Conservation (phyloP, 2,797 vertebrate genomes). For the Manis javanica region DNA sequence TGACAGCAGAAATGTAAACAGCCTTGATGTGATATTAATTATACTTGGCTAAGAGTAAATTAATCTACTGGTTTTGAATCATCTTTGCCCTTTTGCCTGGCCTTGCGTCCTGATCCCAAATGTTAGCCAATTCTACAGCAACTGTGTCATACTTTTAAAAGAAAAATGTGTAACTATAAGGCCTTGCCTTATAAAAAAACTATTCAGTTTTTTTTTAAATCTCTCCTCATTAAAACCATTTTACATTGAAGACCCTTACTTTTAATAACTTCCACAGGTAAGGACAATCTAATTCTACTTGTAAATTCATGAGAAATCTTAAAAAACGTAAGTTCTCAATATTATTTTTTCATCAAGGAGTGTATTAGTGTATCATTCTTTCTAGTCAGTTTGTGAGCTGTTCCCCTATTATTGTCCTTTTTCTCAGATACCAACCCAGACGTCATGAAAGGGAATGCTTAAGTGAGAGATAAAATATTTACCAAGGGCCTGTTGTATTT, state of each 20-base stretch:
- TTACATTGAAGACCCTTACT: constrained; percentile 1
- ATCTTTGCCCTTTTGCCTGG: constrained; percentile 56
- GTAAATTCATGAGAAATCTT: constrained; percentile 46
- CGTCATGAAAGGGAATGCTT: constrained; percentile 68
- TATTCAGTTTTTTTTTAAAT: constrained; percentile 56
- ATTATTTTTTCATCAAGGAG: constrained; percentile 67
- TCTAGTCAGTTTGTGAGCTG: constrained; percentile 70
- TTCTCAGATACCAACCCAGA: constrained; percentile 74
- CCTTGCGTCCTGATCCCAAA: constrained; percentile 62
- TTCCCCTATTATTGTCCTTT: constrained; percentile 67
- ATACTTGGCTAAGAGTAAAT: constrained; percentile 86
- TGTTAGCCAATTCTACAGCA: constrained; percentile 75
- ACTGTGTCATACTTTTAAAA: constrained; percentile 77
- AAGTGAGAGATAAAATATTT: not conserved
- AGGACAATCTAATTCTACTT: constrained; percentile 38
- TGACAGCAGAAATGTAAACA: constrained; percentile 87
- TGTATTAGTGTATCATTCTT: constrained; percentile 63
- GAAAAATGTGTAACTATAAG: constrained; percentile 55
- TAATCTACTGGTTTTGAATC: constrained; percentile 83
- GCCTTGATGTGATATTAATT: constrained; percentile 84
- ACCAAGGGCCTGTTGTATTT: not conserved
- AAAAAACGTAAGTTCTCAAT: constrained; percentile 65
- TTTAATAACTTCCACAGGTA: constrained; percentile 33
- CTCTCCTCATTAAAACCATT: constrained; percentile 26
- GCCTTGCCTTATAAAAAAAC: no score